Conservation (phyloP, 2,797 vertebrate species). For the Gouania willdenowi region DNA sequence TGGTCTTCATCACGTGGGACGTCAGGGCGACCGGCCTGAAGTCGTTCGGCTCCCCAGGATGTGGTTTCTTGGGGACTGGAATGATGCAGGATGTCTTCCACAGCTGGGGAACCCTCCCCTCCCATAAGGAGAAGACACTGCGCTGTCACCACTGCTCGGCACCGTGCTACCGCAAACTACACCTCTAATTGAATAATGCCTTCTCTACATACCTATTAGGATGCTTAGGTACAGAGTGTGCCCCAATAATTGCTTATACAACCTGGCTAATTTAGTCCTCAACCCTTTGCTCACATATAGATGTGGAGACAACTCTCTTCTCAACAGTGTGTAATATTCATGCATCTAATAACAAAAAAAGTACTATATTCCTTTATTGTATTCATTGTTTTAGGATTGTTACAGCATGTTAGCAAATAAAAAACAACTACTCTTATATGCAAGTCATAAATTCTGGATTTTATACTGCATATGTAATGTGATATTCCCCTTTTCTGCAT, state of each 20-base stretch:
- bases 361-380: constrained; percentile 24
- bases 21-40: too few relatives aligned
- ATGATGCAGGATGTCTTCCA: too few relatives aligned
- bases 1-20: too few relatives aligned
- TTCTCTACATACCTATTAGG: constrained; percentile 79
- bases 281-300: constrained; percentile 33
- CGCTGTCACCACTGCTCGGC: constrained; percentile 78
- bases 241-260: constrained; percentile 77
- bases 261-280: constrained; percentile 76
- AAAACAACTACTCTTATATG: constrained; percentile 49
- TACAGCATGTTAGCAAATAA: constrained; percentile 31
- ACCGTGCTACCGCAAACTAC: constrained; percentile 75
- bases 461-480: constrained; percentile 49
- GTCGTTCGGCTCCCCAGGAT: too few relatives aligned
- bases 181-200: constrained; percentile 90
- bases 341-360: constrained; percentile 39
- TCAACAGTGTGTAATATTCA: constrained; percentile 51
- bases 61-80: too few relatives aligned
- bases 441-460: constrained; percentile 50
- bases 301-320: constrained; percentile 11
- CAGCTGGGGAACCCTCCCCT: too few relatives aligned
- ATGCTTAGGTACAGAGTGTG: constrained; percentile 75
- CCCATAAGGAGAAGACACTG: constrained; percentile 84
- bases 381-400: constrained; percentile 35
- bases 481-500: constrained; percentile 54